These are phyloP conservation scores for Tortrix viridana DNA, from an alignment of 2,888 invertebrate species.

Conservation along the genomic window DNA sequence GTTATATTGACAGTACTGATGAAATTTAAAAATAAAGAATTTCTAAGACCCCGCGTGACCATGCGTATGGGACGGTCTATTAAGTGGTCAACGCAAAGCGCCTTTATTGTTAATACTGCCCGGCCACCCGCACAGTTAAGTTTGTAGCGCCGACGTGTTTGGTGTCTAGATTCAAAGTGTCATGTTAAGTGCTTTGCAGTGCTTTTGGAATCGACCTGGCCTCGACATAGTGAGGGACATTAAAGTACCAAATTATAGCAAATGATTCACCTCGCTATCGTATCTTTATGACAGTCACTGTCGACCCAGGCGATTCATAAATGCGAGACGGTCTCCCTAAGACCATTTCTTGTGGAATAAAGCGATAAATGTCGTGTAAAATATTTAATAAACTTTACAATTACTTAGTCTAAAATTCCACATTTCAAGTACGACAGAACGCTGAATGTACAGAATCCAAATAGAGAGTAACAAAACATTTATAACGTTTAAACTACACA, in stretches of 20 bases:
- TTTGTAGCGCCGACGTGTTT: not conserved
- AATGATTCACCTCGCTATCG: no score
- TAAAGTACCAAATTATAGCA: not conserved
- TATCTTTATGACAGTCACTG: no score
- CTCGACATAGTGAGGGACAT: no score
- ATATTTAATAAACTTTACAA: slow-evolving; percentile 28
- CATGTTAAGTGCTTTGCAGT: not conserved
- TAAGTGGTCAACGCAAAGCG: no score
- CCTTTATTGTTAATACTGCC: not conserved
- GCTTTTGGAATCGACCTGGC: not conserved
- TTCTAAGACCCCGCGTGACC: no score
- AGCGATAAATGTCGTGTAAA: slow-evolving; percentile 26
- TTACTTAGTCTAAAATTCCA: slow-evolving; percentile 21
- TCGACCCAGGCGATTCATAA: no score
- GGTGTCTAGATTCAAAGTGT: not conserved
- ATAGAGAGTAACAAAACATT: slow-evolving; percentile 26
- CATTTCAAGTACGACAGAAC: slow-evolving; percentile 22
- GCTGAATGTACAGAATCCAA: slow-evolving; percentile 19
- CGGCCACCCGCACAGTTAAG: not conserved
- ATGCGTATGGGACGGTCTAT: no score
- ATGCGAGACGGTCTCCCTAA: no score
- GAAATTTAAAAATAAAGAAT: no score
- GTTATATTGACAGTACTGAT: no score
- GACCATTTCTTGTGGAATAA: no score
- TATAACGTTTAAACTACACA: slow-evolving; percentile 50